A percentile compares a stretch with the other conserved stretches of the same genome.
phyloP scores from a whole-genome alignment of 2,888 invertebrate species.

The Cistogaster globosa region DNA sequence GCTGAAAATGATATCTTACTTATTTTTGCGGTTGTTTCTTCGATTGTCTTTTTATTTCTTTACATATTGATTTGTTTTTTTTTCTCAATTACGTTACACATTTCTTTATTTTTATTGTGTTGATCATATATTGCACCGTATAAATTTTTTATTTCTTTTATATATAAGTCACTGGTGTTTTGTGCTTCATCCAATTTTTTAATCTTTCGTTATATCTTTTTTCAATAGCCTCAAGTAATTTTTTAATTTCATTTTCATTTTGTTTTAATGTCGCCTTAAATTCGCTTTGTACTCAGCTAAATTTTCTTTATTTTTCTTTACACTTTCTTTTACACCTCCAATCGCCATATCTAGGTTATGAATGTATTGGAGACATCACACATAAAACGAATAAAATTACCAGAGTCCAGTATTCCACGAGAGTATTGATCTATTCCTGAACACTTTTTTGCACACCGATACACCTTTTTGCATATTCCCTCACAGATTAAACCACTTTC shows the following conservation, averaged over 20 bases:
- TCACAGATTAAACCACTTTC: not conserved
- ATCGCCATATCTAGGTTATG: not conserved
- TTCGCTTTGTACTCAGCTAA: not conserved
- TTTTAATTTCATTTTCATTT: conserved; percentile 15
- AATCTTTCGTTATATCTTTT: not conserved
- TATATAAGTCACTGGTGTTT: not conserved
- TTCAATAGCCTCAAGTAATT: not conserved
- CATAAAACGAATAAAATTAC: not conserved
- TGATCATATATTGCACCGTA: not conserved
- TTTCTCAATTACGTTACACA: not conserved
- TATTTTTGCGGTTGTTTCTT: not conserved
- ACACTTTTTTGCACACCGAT: not conserved
- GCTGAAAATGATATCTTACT: not conserved
- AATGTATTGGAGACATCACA: not conserved
- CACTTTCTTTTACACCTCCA: not conserved
- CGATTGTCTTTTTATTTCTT: not conserved
- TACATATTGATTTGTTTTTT: conserved; percentile 1
- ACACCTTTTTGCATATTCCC: not conserved
- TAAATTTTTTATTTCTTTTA: not conserved
- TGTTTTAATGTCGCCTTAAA: conserved; percentile 6
- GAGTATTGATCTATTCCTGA: not conserved
- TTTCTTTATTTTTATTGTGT: conserved; percentile 14
- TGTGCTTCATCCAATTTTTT: not conserved
- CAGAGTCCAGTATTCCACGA: not conserved
- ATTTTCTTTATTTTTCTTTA: not conserved